Percentiles rank a stretch among this genome's conserved stretches.
These are phyloP conservation scores for Caenorhabditis sp. DNA, from an alignment of 2,888 invertebrate genomes.

Conservation along the genomic window DNA sequence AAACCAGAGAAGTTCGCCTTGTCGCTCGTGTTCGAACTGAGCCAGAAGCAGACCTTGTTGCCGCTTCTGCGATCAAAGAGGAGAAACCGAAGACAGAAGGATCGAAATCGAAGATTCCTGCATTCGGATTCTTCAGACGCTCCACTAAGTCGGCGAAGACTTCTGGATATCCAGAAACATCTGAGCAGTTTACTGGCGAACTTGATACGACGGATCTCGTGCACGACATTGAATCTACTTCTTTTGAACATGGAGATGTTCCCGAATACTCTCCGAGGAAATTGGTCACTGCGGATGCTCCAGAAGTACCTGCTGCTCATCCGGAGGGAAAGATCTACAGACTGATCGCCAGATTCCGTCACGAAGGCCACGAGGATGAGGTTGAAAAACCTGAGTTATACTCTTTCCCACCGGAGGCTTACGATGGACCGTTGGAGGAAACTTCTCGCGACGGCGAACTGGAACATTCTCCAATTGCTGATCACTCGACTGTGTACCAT, in stretches of 20 bases:
- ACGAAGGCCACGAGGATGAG: conserved; percentile 61
- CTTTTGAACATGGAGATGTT: conserved; percentile 36
- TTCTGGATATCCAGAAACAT: conserved; percentile 30
- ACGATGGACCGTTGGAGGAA: conserved; percentile 55
- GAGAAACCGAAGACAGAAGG: conserved; percentile 19
- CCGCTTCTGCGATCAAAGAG: not conserved
- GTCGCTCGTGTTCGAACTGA: conserved; percentile 40
- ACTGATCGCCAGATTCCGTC: conserved; percentile 47
- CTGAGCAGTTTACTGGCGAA: conserved; percentile 37
- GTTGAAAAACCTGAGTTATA: conserved; percentile 49
- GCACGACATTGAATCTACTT: conserved; percentile 40
- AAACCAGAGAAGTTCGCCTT: conserved; percentile 41
- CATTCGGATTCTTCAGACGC: conserved; percentile 47
- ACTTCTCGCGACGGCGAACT: conserved; percentile 29
- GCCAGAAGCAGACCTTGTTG: conserved; percentile 8
- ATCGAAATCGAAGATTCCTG: not conserved
- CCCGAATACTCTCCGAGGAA: conserved; percentile 39
- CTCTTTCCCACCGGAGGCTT: conserved; percentile 11
- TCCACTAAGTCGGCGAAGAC: conserved; percentile 27
- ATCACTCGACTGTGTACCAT: conserved; percentile 56
- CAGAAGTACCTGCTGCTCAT: conserved; percentile 9
- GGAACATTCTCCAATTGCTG: conserved; percentile 28
- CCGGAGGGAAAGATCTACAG: conserved; percentile 25
- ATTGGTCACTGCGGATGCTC: not conserved
- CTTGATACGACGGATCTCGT: conserved; percentile 32